Conservation (phyloP, 1,140 invertebrate genomes). For the Drosophila suzukii region DNA sequence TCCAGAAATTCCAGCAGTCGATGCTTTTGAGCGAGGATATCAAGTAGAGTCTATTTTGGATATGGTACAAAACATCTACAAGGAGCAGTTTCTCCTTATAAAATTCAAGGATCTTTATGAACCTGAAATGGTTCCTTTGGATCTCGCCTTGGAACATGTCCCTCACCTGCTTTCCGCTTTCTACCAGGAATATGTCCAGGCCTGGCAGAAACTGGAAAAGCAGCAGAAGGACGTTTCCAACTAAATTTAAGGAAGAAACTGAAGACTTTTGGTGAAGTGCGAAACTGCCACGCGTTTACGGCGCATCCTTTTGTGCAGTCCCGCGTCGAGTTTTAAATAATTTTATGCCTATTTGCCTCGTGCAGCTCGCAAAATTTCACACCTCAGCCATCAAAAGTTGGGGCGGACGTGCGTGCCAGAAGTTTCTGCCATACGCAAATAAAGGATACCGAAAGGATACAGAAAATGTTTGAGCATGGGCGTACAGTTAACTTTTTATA, state of each 20-base stretch:
- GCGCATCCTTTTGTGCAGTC: slow-evolving; percentile 12
- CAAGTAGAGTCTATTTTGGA: slow-evolving; percentile 10
- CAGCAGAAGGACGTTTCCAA: neutral
- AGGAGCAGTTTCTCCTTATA: neutral
- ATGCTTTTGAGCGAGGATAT: slow-evolving; percentile 12
- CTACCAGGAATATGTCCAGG: slow-evolving; percentile 11
- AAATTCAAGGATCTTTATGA: slow-evolving; percentile 8
- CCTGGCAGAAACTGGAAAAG: slow-evolving; percentile 3
- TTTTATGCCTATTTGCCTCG: slow-evolving; percentile 67
- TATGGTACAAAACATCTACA: slow-evolving; percentile 1
- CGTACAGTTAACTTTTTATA: neutral
- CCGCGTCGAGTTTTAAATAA: slow-evolving; percentile 50
- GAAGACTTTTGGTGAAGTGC: neutral
- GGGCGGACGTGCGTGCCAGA: slow-evolving; percentile 34
- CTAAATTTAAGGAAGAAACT: slow-evolving; percentile 3
- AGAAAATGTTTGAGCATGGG: slow-evolving; percentile 3
- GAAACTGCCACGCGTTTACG: slow-evolving; percentile 14
- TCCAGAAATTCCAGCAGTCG: neutral
- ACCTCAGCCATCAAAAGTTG: slow-evolving; percentile 66
- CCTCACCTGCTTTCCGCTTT: slow-evolving; percentile 9
- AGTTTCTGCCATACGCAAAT: slow-evolving; percentile 24
- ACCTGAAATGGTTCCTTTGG: slow-evolving; percentile 18
- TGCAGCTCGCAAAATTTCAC: slow-evolving; percentile 61
- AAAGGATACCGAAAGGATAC: slow-evolving; percentile 29
- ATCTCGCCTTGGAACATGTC: neutral